Percentiles rank a stretch among this genome's conserved stretches.
Evolutionary conservation across 2,797 vertebrate genomes (phyloP).

Genomic region (Sebastes minor): DNA sequence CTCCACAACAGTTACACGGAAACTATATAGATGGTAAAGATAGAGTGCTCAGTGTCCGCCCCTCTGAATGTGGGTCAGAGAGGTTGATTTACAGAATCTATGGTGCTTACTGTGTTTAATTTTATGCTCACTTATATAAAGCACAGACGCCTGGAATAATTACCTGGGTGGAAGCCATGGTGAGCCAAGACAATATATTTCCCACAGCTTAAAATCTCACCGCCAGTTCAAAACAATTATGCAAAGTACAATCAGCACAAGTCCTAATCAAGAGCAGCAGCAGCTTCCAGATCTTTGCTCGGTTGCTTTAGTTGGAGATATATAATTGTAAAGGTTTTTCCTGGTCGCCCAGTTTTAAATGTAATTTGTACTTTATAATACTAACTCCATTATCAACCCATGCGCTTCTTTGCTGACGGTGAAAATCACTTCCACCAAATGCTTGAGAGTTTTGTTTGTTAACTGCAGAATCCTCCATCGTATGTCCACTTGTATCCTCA

Average conservation of each 20-base stretch:
- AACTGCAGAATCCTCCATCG: background rate
- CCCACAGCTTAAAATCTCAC: constrained; percentile 47
- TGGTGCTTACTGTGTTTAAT: constrained; percentile 45
- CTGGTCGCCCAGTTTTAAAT: background rate
- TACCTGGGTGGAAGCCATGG: constrained; percentile 42
- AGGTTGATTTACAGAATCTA: constrained; percentile 57
- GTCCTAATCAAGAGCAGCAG: constrained; percentile 43
- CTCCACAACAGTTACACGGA: background rate
- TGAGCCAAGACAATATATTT: constrained; percentile 41
- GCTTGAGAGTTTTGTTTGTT: background rate
- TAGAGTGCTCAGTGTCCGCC: background rate
- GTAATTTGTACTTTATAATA: background rate
- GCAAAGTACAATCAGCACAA: constrained; percentile 39
- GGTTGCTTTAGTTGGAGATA: constrained; percentile 35
- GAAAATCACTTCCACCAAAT: background rate
- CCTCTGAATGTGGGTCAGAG: constrained; percentile 40
- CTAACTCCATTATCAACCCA: background rate
- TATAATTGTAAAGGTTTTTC: background rate
- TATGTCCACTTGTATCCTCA: constrained; percentile 3
- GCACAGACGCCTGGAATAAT: constrained; percentile 41
- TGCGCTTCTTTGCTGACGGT: background rate
- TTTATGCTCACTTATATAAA: constrained; percentile 29
- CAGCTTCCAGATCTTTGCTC: constrained; percentile 32
- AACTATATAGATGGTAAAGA: background rate
- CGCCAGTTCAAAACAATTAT: constrained; percentile 54